Base-by-base conservation (phyloP, 2,113 vertebrate genomes). In the Tyrannus savana region DNA sequence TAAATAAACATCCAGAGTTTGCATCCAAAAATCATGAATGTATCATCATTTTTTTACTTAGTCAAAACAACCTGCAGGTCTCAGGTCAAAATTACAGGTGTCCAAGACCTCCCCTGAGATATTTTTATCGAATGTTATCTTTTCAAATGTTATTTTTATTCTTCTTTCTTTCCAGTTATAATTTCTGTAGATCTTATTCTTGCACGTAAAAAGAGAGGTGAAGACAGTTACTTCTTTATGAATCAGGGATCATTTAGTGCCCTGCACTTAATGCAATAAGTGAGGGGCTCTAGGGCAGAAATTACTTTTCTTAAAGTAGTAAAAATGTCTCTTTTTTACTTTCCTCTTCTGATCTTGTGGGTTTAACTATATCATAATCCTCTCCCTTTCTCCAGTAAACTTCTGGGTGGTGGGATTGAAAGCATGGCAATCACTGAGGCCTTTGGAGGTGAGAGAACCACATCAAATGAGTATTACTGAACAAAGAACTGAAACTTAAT, bases 351-450 rank as follows among this genome's bases (percentile, higher is more conserved):
- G 47, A 84, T 78, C 85, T 69, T 95, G n/a, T 73, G 35, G 5
- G 6, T 66, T 75, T 96, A 83, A 84, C 37, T 78, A 3, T 19
- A 41, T 39, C 11, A 9, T 46, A 79, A 64, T 83, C 81, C 30
- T 95, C n/a, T 95, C 87, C 81, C 87, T 96, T 73, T 77, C 76
- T 98, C 71, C 95, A 99, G 99, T 95, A 99, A 99, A 97, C 98
- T 99, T 81, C 93, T 99, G 73, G 99, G 99, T 93, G 99, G 99
- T 90, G 99, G 99, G 67, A 98, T 99, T 84, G 99, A 99, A 98
- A 99, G 99, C 87, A 99, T 99, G 99, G 99, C 99, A 67, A 99
- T 99, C 95, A 99, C 99, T 53, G 99, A 99, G 95, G 99, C 99
- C 68, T 99, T 99, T 98, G 99, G 99, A 98, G 99, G 99, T 99